phyloP scores from a whole-genome alignment of 2,888 invertebrate genomes.

The Amphipyra tragopoginis region DNA sequence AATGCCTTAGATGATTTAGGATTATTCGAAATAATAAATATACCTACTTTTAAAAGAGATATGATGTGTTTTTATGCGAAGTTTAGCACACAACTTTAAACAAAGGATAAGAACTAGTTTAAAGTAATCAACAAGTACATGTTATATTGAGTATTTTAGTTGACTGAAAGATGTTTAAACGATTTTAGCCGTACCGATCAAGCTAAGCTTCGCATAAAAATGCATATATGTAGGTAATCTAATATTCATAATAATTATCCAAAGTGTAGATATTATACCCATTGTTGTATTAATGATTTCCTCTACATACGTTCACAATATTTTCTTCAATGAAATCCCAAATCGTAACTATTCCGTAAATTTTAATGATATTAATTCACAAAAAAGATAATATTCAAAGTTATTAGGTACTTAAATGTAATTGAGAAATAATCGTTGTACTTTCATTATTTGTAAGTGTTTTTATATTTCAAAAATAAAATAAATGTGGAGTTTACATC shows the following conservation, averaged over 20 bases:
- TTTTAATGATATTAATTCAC: constrained; percentile 19
- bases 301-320: constrained; percentile 38
- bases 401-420: constrained; percentile 37
- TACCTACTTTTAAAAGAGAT: constrained; percentile 41
- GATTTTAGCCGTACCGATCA: background rate
- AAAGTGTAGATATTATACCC: constrained; percentile 56
- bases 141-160: too few species aligned
- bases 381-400: constrained; percentile 37
- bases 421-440: constrained; percentile 48
- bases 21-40: constrained; percentile 58
- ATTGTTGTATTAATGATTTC: constrained; percentile 62
- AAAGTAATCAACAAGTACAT: too few species aligned
- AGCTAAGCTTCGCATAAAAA: constrained; percentile 36
- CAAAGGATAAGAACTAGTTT: background rate
- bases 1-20: constrained; percentile 81
- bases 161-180: too few species aligned
- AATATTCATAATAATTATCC: constrained; percentile 50
- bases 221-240: constrained; percentile 20
- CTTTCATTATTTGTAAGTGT: constrained; percentile 55
- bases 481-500: constrained; percentile 48
- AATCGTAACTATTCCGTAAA: constrained; percentile 44
- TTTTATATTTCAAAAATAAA: constrained; percentile 49
- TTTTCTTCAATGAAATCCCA: constrained; percentile 50
- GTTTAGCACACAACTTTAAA: constrained; percentile 12
- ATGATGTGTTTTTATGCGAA: constrained; percentile 46